Evolutionary conservation across 2,888 invertebrate genomes (phyloP), one percentile per base, ranked within the genome.

Genomic region (Globia sparganii): DNA sequence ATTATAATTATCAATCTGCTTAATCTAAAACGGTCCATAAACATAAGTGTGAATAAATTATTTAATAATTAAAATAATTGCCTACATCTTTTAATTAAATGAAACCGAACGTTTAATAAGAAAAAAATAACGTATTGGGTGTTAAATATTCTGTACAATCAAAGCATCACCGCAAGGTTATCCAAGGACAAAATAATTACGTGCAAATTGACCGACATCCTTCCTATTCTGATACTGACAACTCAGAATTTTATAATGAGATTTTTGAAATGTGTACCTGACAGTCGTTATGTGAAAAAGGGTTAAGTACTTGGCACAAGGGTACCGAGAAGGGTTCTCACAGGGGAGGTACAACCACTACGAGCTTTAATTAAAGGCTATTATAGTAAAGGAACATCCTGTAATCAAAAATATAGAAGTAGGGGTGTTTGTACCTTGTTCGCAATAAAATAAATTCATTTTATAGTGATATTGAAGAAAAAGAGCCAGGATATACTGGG

Each of bases 261-360:
- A 28, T 40, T 25, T 78, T 62, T 64, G 11, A 59, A 72, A 78
- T 1, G 56, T 46, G 21, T 59, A 64, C 31, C 66, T 62, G 34
- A 18, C 43, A n/a, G 64, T 49, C 67, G n/a, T 71, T 71, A 34
- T 40, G 40, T 68, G 31, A 65, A 34, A 77, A 83, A 15, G 65
- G 77, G 49, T 69, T 49, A 77, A 65, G 43, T 61, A 56, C n/a
- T 37, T 59, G 43, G 62, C 28, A 34, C 25, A 43, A 25, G 58
- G 72, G 31, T 73, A 67, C 15, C 37, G 58, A 77, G 56, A 80
- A 74, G 73, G 68, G 73, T 77, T 37, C n/a, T 34, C 74, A 72
- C 80, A 21, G 66, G 73, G 80, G 77, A 74, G 61, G 11, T 68
- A n/a, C 18, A 28, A 43, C 25, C 21, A 59, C 18, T 49, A 56